Percentiles rank a stretch among this genome's conserved stretches.
Evolutionary conservation across 2,888 invertebrate genomes (phyloP).

Genomic region (Orthonychiurus folsomi): DNA sequence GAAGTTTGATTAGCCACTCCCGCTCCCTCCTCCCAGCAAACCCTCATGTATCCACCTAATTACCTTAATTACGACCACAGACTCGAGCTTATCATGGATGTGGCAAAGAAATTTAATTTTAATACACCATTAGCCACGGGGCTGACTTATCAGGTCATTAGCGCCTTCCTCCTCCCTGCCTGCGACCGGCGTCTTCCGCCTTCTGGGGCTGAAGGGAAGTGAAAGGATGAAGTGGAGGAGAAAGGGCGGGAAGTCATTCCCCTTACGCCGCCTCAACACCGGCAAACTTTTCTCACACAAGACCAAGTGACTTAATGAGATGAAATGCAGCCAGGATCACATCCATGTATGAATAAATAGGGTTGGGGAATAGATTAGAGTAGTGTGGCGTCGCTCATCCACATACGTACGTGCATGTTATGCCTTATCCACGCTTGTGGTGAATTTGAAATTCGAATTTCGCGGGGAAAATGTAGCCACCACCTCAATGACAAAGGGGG

Average conservation of each 20-base stretch:
- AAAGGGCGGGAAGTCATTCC: not conserved
- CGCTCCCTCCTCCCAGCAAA: not conserved
- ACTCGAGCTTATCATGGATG: not conserved
- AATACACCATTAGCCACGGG: not conserved
- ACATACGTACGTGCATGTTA: not conserved
- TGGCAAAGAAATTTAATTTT: not conserved
- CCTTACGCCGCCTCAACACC: not conserved
- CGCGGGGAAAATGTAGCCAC: no score
- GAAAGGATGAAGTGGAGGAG: no score
- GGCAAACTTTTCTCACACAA: not conserved
- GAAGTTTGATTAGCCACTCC: not conserved
- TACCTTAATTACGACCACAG: conserved; percentile 1
- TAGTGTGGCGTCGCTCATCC: not conserved
- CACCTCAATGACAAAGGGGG: no score
- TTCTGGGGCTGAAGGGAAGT: no score
- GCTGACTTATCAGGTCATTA: conserved; percentile 40
- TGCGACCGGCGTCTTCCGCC: no score
- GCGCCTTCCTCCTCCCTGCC: conserved; percentile 15
- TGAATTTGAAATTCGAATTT: not conserved
- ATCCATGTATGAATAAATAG: not conserved
- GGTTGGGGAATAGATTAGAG: not conserved
- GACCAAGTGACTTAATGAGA: not conserved
- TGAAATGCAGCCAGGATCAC: no score
- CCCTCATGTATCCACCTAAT: not conserved
- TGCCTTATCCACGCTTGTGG: not conserved